phyloP scores from a whole-genome alignment of 2,113 vertebrate species.

The Piliocolobus tephrosceles region DNA sequence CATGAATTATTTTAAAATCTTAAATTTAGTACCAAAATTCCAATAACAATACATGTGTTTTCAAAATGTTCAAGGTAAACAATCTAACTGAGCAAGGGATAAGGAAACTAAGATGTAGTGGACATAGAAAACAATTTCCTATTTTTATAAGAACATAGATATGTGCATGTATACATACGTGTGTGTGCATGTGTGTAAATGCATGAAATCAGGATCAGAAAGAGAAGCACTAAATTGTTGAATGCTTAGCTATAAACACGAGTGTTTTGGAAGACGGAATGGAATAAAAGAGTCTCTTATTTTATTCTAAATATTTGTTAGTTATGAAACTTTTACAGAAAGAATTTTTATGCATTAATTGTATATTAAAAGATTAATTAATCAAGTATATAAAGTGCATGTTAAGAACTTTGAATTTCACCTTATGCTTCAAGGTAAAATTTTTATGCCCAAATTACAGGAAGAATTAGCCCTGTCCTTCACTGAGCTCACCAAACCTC shows the following conservation, averaged over 20 bases:
- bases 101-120: neutral
- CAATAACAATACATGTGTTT: neutral
- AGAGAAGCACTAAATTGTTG: neutral
- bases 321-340: neutral
- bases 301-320: neutral
- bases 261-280: neutral
- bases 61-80: neutral
- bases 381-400: neutral
- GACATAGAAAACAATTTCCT: neutral
- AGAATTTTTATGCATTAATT: neutral
- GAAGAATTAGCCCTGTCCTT: neutral
- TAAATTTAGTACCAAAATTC: neutral
- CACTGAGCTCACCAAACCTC: neutral
- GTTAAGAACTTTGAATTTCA: slow-evolving; percentile 6
- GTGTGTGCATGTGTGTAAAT: neutral
- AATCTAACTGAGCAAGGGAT: neutral
- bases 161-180: neutral
- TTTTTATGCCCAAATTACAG: neutral
- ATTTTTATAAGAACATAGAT: neutral
- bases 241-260: neutral
- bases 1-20: neutral
- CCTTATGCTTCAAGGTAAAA: neutral
- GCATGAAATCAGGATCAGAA: neutral
- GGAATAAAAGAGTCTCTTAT: neutral
- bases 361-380: slow-evolving; percentile 15